Percentiles rank a stretch among this genome's conserved stretches.
Conservation (phyloP, 2,888 invertebrate genomes). For the Clivina fossor region DNA sequence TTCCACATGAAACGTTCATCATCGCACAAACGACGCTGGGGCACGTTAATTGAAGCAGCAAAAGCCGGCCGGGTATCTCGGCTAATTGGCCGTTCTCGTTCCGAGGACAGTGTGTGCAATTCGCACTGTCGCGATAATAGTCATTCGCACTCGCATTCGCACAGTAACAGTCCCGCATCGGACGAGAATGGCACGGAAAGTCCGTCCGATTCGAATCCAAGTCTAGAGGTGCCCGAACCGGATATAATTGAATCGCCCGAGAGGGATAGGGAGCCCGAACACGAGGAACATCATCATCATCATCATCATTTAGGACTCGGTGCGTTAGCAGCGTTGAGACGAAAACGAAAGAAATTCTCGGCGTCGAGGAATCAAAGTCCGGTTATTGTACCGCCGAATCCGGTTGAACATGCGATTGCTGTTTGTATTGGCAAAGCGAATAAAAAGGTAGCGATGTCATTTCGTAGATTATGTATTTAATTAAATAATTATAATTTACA, state of each 20-base stretch:
- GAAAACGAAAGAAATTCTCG: slow-evolving; percentile 82
- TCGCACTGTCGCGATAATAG: slow-evolving; percentile 57
- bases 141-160: slow-evolving; percentile 56
- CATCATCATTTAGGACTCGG: slow-evolving; percentile 51
- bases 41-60: slow-evolving; percentile 84
- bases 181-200: slow-evolving; percentile 74
- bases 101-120: slow-evolving; percentile 80
- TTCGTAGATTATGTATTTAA: too few species aligned
- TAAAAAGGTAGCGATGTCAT: slow-evolving; percentile 44
- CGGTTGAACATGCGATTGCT: slow-evolving; percentile 51
- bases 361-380: slow-evolving; percentile 72
- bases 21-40: slow-evolving; percentile 77
- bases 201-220: slow-evolving; percentile 71
- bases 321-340: slow-evolving; percentile 73
- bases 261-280: too few species aligned
- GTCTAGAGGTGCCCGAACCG: slow-evolving; percentile 55
- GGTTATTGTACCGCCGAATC: slow-evolving; percentile 55
- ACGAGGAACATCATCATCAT: slow-evolving; percentile 47
- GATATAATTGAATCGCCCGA: too few species aligned
- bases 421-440: slow-evolving; percentile 45
- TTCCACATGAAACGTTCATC: slow-evolving; percentile 57
- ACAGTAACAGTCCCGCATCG: slow-evolving; percentile 61
- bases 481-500: too few species aligned
- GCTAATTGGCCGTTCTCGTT: slow-evolving; percentile 76
- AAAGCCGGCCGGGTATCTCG: slow-evolving; percentile 78